Evolutionary conservation across 2,797 vertebrate species (phyloP).

Genomic region (Galaxias olidus): DNA sequence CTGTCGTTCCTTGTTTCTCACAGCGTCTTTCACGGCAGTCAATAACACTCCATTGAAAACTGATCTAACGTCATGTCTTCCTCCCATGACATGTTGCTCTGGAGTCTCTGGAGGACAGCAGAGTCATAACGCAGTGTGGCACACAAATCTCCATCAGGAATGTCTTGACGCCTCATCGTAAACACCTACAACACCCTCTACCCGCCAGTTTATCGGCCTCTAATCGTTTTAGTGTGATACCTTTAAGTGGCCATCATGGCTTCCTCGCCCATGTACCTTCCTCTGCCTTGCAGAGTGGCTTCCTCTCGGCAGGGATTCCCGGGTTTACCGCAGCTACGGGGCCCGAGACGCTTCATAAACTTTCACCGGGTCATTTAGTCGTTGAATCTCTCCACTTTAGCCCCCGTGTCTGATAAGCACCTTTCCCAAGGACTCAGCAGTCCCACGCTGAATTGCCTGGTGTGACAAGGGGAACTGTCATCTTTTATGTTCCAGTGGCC

Average conservation of each 20-base stretch:
- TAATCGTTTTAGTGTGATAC: constrained; percentile 63
- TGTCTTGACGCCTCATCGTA: constrained; percentile 59
- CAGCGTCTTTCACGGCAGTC: background rate
- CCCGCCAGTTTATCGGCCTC: constrained; percentile 63
- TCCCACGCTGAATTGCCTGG: constrained; percentile 12
- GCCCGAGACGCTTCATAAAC: constrained; percentile 55
- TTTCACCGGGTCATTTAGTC: constrained; percentile 46
- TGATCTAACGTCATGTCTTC: constrained; percentile 33
- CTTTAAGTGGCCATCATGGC: constrained; percentile 31
- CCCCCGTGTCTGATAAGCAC: constrained; percentile 28
- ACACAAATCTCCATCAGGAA: constrained; percentile 58
- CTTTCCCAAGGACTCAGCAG: constrained; percentile 32
- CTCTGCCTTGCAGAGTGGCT: constrained; percentile 46
- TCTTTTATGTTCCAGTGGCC: background rate
- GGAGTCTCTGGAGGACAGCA: constrained; percentile 60
- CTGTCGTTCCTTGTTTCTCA: background rate
- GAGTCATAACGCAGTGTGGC: constrained; percentile 51
- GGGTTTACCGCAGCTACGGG: constrained; percentile 42
- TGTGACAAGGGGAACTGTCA: constrained; percentile 5
- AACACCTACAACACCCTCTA: constrained; percentile 59
- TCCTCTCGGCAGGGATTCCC: constrained; percentile 36
- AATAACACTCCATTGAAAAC: constrained; percentile 38
- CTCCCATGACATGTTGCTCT: constrained; percentile 34
- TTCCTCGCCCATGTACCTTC: constrained; percentile 34
- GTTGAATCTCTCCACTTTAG: constrained; percentile 12